Evolutionary conservation across 1,140 invertebrate species (phyloP).

Genomic region (Plutomurus gul): DNA sequence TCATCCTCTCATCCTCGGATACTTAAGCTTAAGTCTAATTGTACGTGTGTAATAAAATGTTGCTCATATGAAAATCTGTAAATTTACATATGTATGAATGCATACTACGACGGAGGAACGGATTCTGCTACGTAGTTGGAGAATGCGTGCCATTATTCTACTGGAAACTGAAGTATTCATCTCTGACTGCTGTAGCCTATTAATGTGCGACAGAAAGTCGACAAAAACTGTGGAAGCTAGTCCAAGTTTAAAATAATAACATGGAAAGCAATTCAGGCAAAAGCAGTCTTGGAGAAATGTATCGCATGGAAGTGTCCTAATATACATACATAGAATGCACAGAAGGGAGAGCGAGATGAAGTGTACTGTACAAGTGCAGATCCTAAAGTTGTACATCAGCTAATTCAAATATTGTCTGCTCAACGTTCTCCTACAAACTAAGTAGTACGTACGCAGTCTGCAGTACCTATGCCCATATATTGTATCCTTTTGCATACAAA

Average conservation of each 20-base stretch:
- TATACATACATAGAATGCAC: background rate
- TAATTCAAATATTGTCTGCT: constrained; percentile 12
- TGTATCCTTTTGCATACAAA: no score
- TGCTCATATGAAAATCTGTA: no score
- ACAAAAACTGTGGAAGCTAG: background rate
- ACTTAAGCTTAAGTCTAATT: no score
- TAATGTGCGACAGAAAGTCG: background rate
- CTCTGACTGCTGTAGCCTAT: constrained; percentile 1
- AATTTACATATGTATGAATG: no score
- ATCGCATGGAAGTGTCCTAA: background rate
- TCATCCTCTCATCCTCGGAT: no score
- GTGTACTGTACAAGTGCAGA: no score
- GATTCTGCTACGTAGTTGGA: constrained; percentile 3
- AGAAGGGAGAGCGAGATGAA: constrained; percentile 1
- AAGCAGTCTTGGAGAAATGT: constrained; percentile 4
- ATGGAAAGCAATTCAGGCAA: constrained; percentile 23
- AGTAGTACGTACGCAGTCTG: no score
- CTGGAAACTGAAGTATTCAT: background rate
- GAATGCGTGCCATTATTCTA: constrained; percentile 8
- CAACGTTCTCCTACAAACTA: background rate
- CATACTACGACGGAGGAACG: constrained; percentile 5
- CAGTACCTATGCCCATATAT: no score
- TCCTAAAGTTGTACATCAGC: no score
- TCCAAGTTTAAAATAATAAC: constrained; percentile 28
- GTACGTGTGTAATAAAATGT: no score